Base-by-base conservation (phyloP, 2,113 vertebrate species). In the Neogobius melanostomus region DNA sequence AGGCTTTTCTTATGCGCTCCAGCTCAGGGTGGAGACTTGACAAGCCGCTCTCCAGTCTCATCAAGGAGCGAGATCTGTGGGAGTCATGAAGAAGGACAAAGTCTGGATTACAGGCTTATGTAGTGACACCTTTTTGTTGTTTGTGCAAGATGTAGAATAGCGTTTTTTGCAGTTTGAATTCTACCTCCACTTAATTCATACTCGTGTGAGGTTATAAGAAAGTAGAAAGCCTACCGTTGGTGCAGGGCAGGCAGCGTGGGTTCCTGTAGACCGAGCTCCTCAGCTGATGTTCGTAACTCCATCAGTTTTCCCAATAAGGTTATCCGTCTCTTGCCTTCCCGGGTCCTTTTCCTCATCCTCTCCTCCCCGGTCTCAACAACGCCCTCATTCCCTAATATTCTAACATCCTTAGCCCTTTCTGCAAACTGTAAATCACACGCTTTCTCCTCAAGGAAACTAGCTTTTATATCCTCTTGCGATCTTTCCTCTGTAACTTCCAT, bases 191-290 rank as follows among this genome's bases (percentile, higher is more conserved):
- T 21, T 21, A 21, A 21, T 21, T 36, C 28, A 51, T 51, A 51
- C 6, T 51, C 15, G 14, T 14, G 11, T 51, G 8, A 11, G 28
- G 16, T 11, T 36, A 28, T 4, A 5, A 59, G 49, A 36, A 36
- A 59, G n/a, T 44, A 16, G 8, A 10, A 9, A 47, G n/a, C 16
- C 6, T 74, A 99, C 97, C 97, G 95, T 64, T 94, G 93, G 28
- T 95, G 95, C 49, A 98, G 77, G 36, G 96, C 96, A 66, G 94
- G 96, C 72, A 93, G 90, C 0, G 93, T 95, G 7, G 93, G 90
- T 79, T 99, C 97, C 67, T 91, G 93, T 49, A 97, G 84, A 0
- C 89, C 87, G 76, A 94, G 77, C 82, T 85, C 91, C 66, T 90
- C 89, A 48, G 94, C 90, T 50, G 85, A 87, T 69, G 59, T 82